phyloP scores from a whole-genome alignment of 2,113 vertebrate genomes.

The Seriola rivoliana region DNA sequence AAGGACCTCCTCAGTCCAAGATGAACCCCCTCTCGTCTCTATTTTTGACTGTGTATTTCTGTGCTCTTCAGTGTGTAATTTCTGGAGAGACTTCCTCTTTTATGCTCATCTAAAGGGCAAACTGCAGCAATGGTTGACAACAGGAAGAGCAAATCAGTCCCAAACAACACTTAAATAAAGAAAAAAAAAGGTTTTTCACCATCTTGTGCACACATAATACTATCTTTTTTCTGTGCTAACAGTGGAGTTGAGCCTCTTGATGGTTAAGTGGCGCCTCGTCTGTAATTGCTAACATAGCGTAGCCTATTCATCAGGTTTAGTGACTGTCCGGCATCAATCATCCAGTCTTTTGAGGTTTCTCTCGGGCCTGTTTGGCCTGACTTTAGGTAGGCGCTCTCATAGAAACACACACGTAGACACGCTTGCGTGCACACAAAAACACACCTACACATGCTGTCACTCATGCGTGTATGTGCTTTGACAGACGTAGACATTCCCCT shows the following conservation, averaged over 20 bases:
- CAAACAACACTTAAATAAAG: not conserved
- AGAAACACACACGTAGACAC: conserved; percentile 41
- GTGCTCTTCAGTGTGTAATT: conserved; percentile 19
- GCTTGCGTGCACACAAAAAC: conserved; percentile 51
- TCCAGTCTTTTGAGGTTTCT: conserved; percentile 56
- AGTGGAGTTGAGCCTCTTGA: conserved; percentile 51
- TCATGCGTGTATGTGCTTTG: conserved; percentile 55
- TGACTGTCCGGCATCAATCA: conserved; percentile 71
- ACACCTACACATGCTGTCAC: conserved; percentile 59
- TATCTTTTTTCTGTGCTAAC: conserved; percentile 50
- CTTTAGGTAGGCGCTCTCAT: conserved; percentile 46
- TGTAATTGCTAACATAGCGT: conserved; percentile 68
- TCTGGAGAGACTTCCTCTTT: conserved; percentile 37
- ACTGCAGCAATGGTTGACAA: conserved; percentile 17
- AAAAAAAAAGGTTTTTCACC: not conserved
- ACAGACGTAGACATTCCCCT: conserved; percentile 46
- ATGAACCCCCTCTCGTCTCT: conserved; percentile 41
- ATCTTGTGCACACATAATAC: not conserved
- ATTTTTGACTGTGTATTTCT: conserved; percentile 31
- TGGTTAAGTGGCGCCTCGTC: conserved; percentile 66
- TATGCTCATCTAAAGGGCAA: conserved; percentile 7
- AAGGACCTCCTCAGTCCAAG: conserved; percentile 50
- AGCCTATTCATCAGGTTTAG: conserved; percentile 71
- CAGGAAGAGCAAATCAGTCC: conserved; percentile 19
- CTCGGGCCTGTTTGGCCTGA: conserved; percentile 52